These are phyloP conservation scores for Chelonus formosanus DNA, from an alignment of 2,888 invertebrate species.

Conservation along the genomic window DNA sequence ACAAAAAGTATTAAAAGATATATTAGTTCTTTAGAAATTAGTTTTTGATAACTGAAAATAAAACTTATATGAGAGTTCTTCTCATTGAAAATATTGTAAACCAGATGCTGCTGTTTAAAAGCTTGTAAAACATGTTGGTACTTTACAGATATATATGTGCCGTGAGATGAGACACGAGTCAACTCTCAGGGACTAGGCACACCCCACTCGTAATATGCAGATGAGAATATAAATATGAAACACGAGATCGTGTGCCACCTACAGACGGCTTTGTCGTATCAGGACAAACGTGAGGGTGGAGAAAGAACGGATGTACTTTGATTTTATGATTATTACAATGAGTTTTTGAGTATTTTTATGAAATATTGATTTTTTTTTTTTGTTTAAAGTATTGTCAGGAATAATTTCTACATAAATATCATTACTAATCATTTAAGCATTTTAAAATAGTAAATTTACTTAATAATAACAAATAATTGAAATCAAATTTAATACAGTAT, in stretches of 20 bases:
- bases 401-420: neutral
- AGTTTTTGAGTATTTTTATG: conserved; percentile 17
- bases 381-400: neutral
- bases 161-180: conserved; percentile 12
- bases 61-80: too few species aligned
- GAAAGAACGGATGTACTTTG: conserved; percentile 18
- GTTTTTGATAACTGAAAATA: too few species aligned
- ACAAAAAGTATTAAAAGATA: too few species aligned
- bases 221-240: conserved; percentile 59
- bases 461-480: too few species aligned
- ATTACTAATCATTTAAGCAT: too few species aligned
- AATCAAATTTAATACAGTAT: too few species aligned
- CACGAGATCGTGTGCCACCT: conserved; percentile 55
- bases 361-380: conserved; percentile 9
- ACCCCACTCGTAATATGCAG: conserved; percentile 56
- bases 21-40: too few species aligned
- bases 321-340: conserved; percentile 22
- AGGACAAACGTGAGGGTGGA: conserved; percentile 15
- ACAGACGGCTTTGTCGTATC: conserved; percentile 38
- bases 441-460: too few species aligned
- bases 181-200: conserved; percentile 47
- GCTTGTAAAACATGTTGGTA: neutral
- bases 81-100: too few species aligned
- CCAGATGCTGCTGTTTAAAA: neutral
- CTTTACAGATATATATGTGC: neutral